Base-by-base conservation (phyloP, 1,140 invertebrate species). In the Drosophila lowei region DNA sequence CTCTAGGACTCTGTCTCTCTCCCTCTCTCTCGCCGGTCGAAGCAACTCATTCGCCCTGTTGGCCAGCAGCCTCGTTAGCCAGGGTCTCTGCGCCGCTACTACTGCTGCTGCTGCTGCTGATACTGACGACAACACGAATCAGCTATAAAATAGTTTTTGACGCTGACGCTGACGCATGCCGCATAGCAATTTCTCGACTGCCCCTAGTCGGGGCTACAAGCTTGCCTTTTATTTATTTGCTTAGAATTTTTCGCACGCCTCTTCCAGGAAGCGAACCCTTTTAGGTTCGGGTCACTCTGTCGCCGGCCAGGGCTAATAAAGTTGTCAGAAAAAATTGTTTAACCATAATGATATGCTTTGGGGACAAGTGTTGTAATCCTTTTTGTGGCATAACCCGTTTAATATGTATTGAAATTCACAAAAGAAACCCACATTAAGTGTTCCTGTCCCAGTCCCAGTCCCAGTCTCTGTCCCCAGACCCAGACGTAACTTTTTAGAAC, bases 321-420 rank as follows among this genome's bases (percentile, higher is more conserved):
- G 83, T 79, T 88, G 83, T 88, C 84, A 68, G 41, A 46, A 85
- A 85, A 86, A 85, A 81, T 77, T 86, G 78, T 88, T 83, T 83
- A 79, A 79, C 83, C 84, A 88, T 88, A 88, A 88, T 88, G 84
- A 88, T 89, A 88, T 88, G 83, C 83, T 88, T 83, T 64, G 61
- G 67, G 77, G 57, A 80, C 79, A 88, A 88, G 83, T 86, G 81
- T 88, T 88, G 81, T 85, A 85, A 85, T 86, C 83, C 81, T 83
- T 83, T 83, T 76, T 78, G 75, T 76, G 74, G 78, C 81, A 88
- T 86, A 88, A 83, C 78, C 83, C 83, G 81, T 89, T 86, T 86
- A 88, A 86, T 85, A 85, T 85, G 77, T 86, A 86, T 86, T 75
- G 81, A 86, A 84, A 85, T 86, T 81, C 62, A 77, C 77, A 77